These are phyloP conservation scores for Rhogogaster chlorosoma DNA, from an alignment of 2,888 invertebrate genomes.

Conservation along the genomic window DNA sequence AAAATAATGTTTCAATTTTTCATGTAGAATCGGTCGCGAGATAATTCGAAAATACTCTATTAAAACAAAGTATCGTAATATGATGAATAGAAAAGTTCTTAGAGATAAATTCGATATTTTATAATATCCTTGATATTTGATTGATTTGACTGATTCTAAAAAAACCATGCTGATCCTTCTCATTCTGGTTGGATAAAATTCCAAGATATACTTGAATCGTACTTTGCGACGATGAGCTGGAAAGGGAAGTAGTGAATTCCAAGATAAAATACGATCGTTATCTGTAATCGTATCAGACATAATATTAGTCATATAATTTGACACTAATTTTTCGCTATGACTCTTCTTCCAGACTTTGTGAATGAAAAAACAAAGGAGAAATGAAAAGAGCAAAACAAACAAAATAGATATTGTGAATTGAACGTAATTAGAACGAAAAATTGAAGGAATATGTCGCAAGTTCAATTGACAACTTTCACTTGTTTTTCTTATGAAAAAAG, in stretches of 20 bases:
- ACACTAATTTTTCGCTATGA: no score
- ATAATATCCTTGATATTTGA: neutral
- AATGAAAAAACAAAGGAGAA: neutral
- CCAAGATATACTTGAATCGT: neutral
- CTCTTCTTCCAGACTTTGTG: neutral
- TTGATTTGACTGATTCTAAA: neutral
- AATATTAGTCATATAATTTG: neutral
- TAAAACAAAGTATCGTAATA: neutral
- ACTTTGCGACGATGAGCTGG: neutral
- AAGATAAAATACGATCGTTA: neutral
- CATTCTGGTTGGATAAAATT: neutral
- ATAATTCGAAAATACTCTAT: neutral
- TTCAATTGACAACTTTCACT: neutral
- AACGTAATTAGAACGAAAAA: neutral
- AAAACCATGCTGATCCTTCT: neutral
- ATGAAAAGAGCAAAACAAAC: neutral
- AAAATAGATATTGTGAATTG: neutral
- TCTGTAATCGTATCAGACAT: neutral
- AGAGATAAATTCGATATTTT: neutral
- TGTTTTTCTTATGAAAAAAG: neutral
- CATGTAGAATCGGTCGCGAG: neutral
- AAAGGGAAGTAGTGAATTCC: neutral
- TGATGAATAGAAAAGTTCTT: neutral
- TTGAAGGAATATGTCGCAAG: neutral
- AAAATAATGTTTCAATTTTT: neutral